These are phyloP conservation scores for Alloplasta piceator DNA, from an alignment of 2,888 invertebrate species.

Conservation along the genomic window DNA sequence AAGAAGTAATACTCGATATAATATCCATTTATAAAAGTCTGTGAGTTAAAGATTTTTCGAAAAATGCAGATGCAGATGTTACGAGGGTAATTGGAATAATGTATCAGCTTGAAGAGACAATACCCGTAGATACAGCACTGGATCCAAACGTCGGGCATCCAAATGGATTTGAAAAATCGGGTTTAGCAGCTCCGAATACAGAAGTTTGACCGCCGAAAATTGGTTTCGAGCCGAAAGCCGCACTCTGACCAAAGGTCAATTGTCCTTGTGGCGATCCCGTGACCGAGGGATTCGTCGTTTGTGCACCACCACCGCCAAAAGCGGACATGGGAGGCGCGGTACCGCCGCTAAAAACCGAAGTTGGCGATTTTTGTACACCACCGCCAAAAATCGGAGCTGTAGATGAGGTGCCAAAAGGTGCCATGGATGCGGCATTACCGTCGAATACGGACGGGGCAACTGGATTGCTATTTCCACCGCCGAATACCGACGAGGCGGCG, in stretches of 20 bases:
- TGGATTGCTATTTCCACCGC: constrained; percentile 57
- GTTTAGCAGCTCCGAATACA: constrained; percentile 73
- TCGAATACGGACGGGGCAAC: constrained; percentile 46
- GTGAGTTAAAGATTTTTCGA: too few species aligned
- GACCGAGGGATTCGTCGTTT: constrained; percentile 56
- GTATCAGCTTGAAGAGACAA: constrained; percentile 4
- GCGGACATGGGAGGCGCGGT: constrained; percentile 57
- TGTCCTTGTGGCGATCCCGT: constrained; percentile 44
- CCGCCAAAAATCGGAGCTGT: constrained; percentile 62
- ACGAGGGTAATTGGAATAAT: not conserved
- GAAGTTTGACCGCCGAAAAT: constrained; percentile 74
- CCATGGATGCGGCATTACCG: constrained; percentile 52
- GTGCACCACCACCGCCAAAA: constrained; percentile 64
- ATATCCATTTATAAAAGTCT: too few species aligned
- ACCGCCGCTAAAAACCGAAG: constrained; percentile 65
- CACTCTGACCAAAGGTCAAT: constrained; percentile 75
- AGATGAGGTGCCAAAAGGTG: constrained; percentile 49
- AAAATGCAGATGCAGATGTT: too few species aligned
- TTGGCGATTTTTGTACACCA: constrained; percentile 51
- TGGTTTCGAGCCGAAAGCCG: constrained; percentile 77
- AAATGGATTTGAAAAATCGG: constrained; percentile 75
- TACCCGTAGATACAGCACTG: constrained; percentile 70
- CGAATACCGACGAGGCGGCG: constrained; percentile 65
- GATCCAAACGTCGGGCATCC: constrained; percentile 74
- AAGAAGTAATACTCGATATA: too few species aligned